Base-by-base conservation (phyloP, 2,113 vertebrate species). In the Nymphicus hollandicus region DNA sequence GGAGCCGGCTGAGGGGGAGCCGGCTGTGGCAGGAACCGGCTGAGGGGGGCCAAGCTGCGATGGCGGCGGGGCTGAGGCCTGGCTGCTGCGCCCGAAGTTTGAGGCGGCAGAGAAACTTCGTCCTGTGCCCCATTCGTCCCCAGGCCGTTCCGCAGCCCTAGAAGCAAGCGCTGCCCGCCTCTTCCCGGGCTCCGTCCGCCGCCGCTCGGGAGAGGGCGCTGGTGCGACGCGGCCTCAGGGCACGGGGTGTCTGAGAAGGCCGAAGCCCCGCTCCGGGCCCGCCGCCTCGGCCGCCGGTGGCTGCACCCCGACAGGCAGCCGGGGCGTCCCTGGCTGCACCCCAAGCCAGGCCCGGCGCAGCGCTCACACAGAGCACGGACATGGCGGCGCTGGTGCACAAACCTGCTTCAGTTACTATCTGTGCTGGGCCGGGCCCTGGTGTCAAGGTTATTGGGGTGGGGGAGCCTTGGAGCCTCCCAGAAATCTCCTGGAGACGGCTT, bases 181-280 rank as follows among this genome's bases (percentile, higher is more conserved):
- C 28, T 29, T 18, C 4, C 58, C 25, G 43, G 28, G 28, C 41
- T 9, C 20, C 53, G 18, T 44, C 46, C 39, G 19, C 47, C 35
- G 66, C 39, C 50, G 56, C 43, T 55, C 88, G 52, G 78, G 22
- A 92, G 92, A 31, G 81, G 94, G 95, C 93, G 93, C 81, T 4
- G 63, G 33, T 47, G 72, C 15, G 10, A 25, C 91, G 76, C 71
- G 37, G 83, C 79, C 13, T 83, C 6, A 2, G 53, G 18, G 29
- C 29, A 6, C 29, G 7, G 56, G 20, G 56, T 15, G 56, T 4
- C 9, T 60, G 56, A 24, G 56, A 9, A 7, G n/a, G 31, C 29
- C 11, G 53, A 19, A 19, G 7, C 7, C 4, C 3, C 11, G 29
- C 63, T n/a, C 39, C 24, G 29, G 46, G 6, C 55, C n/a, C 46